Evolutionary conservation across 2,888 invertebrate species (phyloP).

Genomic region (Eupithecia tripunctaria): DNA sequence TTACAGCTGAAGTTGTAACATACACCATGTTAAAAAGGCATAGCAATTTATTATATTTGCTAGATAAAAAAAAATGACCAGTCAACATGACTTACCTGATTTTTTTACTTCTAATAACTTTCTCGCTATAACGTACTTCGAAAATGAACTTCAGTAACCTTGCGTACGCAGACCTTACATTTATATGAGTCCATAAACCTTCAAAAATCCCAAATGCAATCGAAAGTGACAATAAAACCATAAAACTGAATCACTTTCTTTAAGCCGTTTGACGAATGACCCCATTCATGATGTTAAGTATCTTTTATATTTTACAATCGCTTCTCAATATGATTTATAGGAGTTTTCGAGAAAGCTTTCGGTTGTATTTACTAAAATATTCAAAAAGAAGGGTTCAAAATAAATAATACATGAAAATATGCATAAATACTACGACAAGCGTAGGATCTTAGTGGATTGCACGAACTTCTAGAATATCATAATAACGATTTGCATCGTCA

Average conservation of each 20-base stretch:
- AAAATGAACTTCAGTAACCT: background rate
- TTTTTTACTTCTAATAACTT: background rate
- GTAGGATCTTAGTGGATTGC: too few relatives aligned
- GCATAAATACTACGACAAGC: too few relatives aligned
- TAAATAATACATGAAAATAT: background rate
- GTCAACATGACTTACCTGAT: background rate
- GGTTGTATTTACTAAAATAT: constrained; percentile 27
- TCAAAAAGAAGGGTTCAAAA: background rate
- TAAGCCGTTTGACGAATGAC: constrained; percentile 48
- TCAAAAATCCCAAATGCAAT: constrained; percentile 44
- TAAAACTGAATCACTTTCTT: constrained; percentile 48
- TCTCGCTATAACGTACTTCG: background rate
- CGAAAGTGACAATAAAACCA: constrained; percentile 49
- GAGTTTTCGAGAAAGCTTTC: constrained; percentile 41
- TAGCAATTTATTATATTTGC: too few relatives aligned
- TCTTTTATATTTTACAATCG: constrained; percentile 46
- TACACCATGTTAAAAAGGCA: too few relatives aligned
- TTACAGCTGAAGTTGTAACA: too few relatives aligned
- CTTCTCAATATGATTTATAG: constrained; percentile 44
- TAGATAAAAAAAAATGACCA: background rate
- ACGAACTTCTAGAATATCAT: too few relatives aligned
- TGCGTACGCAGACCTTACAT: constrained; percentile 8
- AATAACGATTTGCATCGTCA: too few relatives aligned
- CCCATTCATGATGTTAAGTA: constrained; percentile 43
- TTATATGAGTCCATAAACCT: constrained; percentile 23